Conservation (phyloP, 2,797 vertebrate species). For the Sorex maritimensis region DNA sequence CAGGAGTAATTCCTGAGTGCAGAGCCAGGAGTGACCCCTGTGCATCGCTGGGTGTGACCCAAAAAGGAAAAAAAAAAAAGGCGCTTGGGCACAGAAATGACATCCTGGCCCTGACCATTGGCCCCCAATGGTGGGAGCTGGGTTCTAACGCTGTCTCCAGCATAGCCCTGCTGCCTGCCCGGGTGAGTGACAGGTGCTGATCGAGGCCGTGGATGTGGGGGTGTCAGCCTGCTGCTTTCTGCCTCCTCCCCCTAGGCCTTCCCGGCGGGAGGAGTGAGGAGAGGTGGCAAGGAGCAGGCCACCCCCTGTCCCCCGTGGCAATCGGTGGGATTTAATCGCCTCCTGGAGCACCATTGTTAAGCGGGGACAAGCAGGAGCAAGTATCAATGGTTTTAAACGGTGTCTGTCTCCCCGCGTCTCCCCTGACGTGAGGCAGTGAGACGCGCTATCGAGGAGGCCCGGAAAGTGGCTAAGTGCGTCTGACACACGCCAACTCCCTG, state of each 20-base stretch:
- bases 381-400: constrained; percentile 90
- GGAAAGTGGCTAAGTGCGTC: constrained; percentile 93
- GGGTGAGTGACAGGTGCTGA: constrained; percentile 6
- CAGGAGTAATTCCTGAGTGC: no score
- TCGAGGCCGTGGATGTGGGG: background rate
- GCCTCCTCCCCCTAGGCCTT: constrained; percentile 1
- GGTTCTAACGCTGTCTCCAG: background rate
- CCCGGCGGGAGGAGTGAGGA: constrained; percentile 63
- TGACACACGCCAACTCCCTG: constrained; percentile 94
- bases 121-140: constrained; percentile 8
- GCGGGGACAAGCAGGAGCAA: constrained; percentile 82
- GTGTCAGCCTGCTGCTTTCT: background rate
- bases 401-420: constrained; percentile 89
- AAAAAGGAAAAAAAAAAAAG: no score
- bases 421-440: constrained; percentile 88
- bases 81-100: background rate
- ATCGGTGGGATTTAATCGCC: constrained; percentile 89
- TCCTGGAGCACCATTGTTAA: constrained; percentile 92
- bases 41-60: no score
- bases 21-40: no score
- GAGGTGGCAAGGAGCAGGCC: constrained; percentile 74
- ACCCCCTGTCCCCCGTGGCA: constrained; percentile 78
- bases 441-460: constrained; percentile 91
- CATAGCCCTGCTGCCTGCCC: background rate
- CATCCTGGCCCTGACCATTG: background rate